Percentiles rank a stretch among this genome's conserved stretches.
Conservation (phyloP, 2,888 invertebrate species). For the Gryllus longicercus region DNA sequence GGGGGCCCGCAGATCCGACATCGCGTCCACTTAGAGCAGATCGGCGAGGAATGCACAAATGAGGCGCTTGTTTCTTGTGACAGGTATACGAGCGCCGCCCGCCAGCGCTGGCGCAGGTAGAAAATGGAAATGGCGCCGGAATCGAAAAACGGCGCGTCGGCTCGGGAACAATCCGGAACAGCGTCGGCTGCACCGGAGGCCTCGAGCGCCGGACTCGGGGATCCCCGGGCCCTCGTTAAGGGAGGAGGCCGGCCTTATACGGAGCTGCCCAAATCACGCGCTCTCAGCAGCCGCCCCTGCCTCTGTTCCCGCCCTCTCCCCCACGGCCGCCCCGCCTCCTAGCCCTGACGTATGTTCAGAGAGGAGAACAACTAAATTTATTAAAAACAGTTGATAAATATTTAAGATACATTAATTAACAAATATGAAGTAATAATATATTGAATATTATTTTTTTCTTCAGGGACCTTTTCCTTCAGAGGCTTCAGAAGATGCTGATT, state of each 20-base stretch:
- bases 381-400: no score
- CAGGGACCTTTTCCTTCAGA: no score
- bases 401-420: no score
- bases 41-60: slow-evolving; percentile 1
- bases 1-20: background rate
- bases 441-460: no score
- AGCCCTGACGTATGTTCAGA: no score
- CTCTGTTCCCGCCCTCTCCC: no score
- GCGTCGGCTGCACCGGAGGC: background rate
- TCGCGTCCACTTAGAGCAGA: background rate
- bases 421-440: no score
- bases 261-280: background rate
- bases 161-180: slow-evolving; percentile 11
- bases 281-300: background rate
- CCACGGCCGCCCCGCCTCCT: no score
- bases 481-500: no score
- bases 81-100: background rate
- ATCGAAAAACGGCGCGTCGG: background rate
- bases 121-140: background rate
- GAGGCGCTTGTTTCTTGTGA: background rate
- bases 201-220: background rate
- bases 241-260: background rate
- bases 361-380: no score
- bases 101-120: background rate
- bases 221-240: background rate